Conservation (phyloP, 2,113 vertebrate species). For the Crotalus horridus region DNA sequence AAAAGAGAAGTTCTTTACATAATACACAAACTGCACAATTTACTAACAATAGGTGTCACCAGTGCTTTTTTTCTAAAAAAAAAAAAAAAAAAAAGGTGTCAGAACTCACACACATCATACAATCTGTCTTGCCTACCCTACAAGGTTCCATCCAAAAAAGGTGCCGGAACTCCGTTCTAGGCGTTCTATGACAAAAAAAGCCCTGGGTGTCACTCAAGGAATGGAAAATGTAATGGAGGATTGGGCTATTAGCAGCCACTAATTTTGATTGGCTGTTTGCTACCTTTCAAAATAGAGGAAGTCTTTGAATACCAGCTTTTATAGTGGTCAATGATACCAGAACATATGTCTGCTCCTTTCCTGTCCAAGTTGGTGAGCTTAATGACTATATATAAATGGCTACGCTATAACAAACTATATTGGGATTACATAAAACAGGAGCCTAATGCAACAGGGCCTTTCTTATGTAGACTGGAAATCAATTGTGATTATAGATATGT, state of each 20-base stretch:
- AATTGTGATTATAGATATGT: background rate
- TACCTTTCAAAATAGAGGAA: background rate
- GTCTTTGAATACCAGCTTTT: background rate
- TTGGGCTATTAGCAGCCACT: background rate
- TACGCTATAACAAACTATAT: background rate
- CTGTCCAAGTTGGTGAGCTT: background rate
- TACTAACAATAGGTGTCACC: background rate
- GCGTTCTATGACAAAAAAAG: too few relatives aligned
- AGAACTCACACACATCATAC: too few relatives aligned
- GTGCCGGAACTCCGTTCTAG: too few relatives aligned
- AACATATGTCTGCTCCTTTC: background rate
- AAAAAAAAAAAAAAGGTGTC: too few relatives aligned
- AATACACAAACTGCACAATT: background rate
- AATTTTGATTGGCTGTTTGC: background rate
- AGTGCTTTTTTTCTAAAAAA: too few relatives aligned
- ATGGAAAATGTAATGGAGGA: background rate
- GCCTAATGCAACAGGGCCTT: background rate
- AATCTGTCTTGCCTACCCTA: too few relatives aligned
- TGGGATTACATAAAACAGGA: background rate
- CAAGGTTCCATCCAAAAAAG: too few relatives aligned
- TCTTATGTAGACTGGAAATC: background rate
- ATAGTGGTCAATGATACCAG: background rate
- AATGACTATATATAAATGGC: background rate
- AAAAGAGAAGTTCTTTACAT: background rate
- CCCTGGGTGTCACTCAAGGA: background rate